These are phyloP conservation scores for Synergus gifuensis DNA, from an alignment of 2,888 invertebrate genomes.

Conservation along the genomic window DNA sequence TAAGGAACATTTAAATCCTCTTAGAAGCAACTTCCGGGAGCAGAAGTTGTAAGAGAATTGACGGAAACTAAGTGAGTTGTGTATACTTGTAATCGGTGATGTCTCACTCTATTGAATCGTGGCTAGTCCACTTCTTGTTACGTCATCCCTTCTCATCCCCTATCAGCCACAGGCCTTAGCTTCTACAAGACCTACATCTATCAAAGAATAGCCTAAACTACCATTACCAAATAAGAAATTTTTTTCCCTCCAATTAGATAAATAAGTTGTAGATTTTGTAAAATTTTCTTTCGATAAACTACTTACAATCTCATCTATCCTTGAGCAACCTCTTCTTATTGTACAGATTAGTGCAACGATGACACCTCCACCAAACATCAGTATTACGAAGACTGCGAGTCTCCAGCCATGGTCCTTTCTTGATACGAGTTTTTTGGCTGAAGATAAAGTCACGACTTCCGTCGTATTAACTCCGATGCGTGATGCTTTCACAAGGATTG, in stretches of 20 bases:
- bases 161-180: neutral
- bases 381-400: conserved; percentile 71
- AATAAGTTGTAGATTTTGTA: neutral
- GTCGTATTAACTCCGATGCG: conserved; percentile 69
- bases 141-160: neutral
- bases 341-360: conserved; percentile 74
- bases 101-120: neutral
- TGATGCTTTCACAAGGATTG: conserved; percentile 72
- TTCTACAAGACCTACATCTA: neutral
- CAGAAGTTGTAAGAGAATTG: neutral
- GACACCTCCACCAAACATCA: conserved; percentile 73
- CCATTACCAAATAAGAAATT: no score
- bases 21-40: neutral
- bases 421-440: conserved; percentile 72
- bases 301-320: conserved; percentile 76
- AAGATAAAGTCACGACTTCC: conserved; percentile 70
- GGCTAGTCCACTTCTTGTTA: neutral
- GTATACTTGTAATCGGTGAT: neutral
- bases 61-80: neutral
- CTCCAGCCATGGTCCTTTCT: conserved; percentile 75
- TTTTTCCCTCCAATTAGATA: no score
- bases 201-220: neutral
- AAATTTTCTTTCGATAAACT: neutral
- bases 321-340: conserved; percentile 72
- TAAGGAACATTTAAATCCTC: no score